Evolutionary conservation across 1,140 invertebrate genomes (phyloP).

Genomic region (Pseudomyrmex concolor): DNA sequence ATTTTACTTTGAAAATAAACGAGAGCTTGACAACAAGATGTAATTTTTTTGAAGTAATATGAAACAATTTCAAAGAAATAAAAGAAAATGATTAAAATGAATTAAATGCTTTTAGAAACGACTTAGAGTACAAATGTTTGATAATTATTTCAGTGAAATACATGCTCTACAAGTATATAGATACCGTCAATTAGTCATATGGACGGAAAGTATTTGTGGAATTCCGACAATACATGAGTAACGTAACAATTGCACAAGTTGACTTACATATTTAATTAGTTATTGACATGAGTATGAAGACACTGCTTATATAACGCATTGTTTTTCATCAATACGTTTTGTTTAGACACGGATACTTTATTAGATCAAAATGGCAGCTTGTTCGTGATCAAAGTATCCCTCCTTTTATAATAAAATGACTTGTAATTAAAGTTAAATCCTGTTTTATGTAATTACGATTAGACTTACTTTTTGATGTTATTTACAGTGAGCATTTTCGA

Average conservation of each 20-base stretch:
- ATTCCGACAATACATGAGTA: conserved; percentile 57
- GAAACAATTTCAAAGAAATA: conserved; percentile 3
- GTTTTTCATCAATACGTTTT: conserved; percentile 17
- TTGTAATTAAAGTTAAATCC: conserved; percentile 44
- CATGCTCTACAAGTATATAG: conserved; percentile 39
- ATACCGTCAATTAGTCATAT: conserved; percentile 53
- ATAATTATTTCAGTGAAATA: conserved; percentile 15
- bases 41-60: neutral
- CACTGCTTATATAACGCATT: neutral
- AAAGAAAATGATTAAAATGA: conserved; percentile 1
- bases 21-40: no score
- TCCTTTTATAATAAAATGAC: conserved; percentile 52
- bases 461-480: conserved; percentile 61
- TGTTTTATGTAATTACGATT: conserved; percentile 43
- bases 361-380: conserved; percentile 36
- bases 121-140: neutral
- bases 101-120: neutral
- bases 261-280: neutral
- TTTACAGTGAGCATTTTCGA: conserved; percentile 70
- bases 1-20: neutral
- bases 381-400: conserved; percentile 43
- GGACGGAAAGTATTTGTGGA: conserved; percentile 66
- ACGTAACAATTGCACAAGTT: conserved; percentile 28
- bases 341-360: conserved; percentile 24
- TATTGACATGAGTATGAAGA: neutral